A percentile compares a stretch with the other conserved stretches of the same genome.
Conservation (phyloP, 2,888 invertebrate species). For the Capitulum mitella region DNA sequence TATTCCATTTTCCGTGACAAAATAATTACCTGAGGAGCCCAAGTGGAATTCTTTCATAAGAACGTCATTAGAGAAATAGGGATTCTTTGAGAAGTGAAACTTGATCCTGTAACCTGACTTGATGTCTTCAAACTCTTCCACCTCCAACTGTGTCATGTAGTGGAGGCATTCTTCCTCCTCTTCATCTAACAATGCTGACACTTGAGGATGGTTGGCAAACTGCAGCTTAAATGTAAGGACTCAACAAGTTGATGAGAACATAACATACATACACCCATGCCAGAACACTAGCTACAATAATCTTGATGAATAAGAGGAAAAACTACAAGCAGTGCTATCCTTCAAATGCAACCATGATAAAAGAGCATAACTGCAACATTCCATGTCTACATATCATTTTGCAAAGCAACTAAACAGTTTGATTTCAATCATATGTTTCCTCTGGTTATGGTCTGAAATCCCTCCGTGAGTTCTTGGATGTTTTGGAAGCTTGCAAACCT, state of each 20-base stretch:
- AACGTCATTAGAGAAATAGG: conserved; percentile 70
- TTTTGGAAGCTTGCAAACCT: neutral
- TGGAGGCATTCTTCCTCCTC: conserved; percentile 74
- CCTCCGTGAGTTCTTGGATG: neutral
- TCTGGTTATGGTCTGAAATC: neutral
- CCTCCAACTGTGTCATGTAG: conserved; percentile 63
- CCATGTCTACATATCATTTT: neutral
- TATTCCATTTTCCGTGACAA: too few relatives aligned
- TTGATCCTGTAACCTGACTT: conserved; percentile 71
- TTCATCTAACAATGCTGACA: conserved; percentile 69
- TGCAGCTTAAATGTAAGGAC: conserved; percentile 39
- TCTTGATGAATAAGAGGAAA: too few relatives aligned
- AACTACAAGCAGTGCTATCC: too few relatives aligned
- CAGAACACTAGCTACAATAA: too few relatives aligned
- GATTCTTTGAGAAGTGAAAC: conserved; percentile 70
- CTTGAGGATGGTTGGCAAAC: conserved; percentile 80
- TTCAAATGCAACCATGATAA: too few relatives aligned
- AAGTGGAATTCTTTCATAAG: conserved; percentile 72
- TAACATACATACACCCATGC: too few relatives aligned
- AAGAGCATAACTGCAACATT: neutral
- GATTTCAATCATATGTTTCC: neutral
- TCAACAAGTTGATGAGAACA: too few relatives aligned
- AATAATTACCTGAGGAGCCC: conserved; percentile 51
- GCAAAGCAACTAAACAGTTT: too few relatives aligned
- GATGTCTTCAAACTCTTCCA: conserved; percentile 79